Base-by-base conservation (phyloP, 2,888 invertebrate genomes). In the Masnerella sp. region DNA sequence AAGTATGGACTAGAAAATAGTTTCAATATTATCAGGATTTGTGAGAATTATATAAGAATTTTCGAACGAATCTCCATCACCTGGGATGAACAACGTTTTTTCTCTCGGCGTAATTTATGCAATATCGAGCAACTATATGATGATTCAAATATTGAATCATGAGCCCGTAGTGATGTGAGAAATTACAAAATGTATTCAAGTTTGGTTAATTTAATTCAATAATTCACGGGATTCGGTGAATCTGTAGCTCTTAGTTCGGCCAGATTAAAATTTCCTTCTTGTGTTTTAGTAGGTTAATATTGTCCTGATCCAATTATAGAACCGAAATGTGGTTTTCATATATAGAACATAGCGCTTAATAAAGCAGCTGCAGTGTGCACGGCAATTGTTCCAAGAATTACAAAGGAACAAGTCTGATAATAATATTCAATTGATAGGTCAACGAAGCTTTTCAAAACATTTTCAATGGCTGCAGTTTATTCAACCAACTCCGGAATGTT, bases 361-460 rank as follows among this genome's bases (percentile, higher is more conserved):
- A 54, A 61, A 45, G 22, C 9, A 11, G 18, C 15, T 17, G 17
- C 18, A 47, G 34, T 43, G 38, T 47, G 28, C 28, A 11, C 28
- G 25, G 43, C 47, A 54, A 54, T 68, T 68, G 68, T 69, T 69
- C 52, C 47, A 69, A 61, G 54, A 69, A 69, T 61, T 30, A 61
- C 59, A 61, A 68, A 69, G 54, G 61, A 58, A 36, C 18, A 34
- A 12, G 1, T 18, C 20, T 30, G 54, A 28, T 52, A 40, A 69
- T 54, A 51, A 61, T 69, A 69, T 69, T 69, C 45, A 69, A 69
- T 61, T 69, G 69, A 69, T 59, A 52, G 52, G 54, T 61, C 61
- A 52, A 38, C 36, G 40, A 22, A 43, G 52, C 58, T 52, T 58
- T 59, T 68, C 52, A 45, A 43, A 59, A 40, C 32, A 65, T 45